phyloP scores from a whole-genome alignment of 2,888 invertebrate genomes.

The Meiosimyza platycephala region DNA sequence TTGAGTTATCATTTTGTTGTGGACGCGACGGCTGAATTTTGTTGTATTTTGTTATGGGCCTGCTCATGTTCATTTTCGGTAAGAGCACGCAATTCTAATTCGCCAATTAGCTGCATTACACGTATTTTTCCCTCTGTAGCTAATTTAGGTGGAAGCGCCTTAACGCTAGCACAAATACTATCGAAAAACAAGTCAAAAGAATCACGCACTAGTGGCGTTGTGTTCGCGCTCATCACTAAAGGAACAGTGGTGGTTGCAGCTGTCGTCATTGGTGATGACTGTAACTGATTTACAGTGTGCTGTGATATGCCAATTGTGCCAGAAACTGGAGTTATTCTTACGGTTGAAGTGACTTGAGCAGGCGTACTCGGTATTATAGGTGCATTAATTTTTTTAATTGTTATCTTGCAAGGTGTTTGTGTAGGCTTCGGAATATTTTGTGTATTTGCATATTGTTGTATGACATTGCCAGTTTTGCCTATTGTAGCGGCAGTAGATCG shows the following conservation, averaged over 20 bases:
- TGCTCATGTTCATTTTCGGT: constrained; percentile 28
- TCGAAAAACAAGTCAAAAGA: constrained; percentile 59
- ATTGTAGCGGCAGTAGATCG: neutral
- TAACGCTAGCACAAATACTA: constrained; percentile 59
- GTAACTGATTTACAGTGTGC: neutral
- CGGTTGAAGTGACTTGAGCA: neutral
- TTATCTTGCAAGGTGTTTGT: constrained; percentile 29
- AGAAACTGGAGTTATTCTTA: neutral
- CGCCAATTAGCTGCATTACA: constrained; percentile 58
- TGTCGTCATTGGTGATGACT: constrained; percentile 28
- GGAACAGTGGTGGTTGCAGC: constrained; percentile 37
- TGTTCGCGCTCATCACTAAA: too few relatives aligned
- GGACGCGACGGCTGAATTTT: constrained; percentile 29
- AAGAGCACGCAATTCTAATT: constrained; percentile 53
- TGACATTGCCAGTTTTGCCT: neutral
- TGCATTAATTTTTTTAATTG: constrained; percentile 22
- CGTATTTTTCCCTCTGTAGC: constrained; percentile 60
- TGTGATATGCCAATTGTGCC: constrained; percentile 1
- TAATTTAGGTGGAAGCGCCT: constrained; percentile 54
- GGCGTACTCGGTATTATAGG: constrained; percentile 3
- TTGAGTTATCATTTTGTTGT: too few relatives aligned
- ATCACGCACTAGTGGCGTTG: constrained; percentile 41
- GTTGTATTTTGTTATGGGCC: constrained; percentile 19
- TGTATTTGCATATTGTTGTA: neutral
- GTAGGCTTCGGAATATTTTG: neutral